Evolutionary conservation across 2,888 invertebrate species (phyloP), one percentile per base, ranked within the genome.

Genomic region (Hirtodrosophila alboralis): DNA sequence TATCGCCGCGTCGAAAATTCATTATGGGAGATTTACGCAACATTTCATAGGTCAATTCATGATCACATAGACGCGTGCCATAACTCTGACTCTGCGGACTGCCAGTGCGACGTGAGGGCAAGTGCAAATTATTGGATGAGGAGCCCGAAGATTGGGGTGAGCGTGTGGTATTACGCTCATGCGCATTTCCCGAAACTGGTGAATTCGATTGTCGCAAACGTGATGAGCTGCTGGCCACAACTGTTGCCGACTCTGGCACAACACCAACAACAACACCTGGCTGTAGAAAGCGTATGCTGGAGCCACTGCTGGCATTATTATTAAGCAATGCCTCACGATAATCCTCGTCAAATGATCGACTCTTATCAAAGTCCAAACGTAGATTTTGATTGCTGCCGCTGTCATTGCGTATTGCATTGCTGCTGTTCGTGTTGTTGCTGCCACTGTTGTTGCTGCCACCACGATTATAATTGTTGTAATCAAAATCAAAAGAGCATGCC

Each of bases 321-420:
- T 72, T 88, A 0, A 79, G 59, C 58, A 78, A 40, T 37, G 80
- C 79, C 58, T 89, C 90, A 28, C 89, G 84, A 54, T 89, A 90
- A 37, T 90, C 90, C 31, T 91, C 90, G 58, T 91, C 90, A 30
- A 91, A 90, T 8, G 90, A 91, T 14, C 89, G 89, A 53, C 89
- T 89, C 70, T 91, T 90, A 58, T 90, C 90, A 52, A 90, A 89
- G 47, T 90, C 90, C 43, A 89, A 44, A 10, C 89, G 87, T 43
- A 87, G 60, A 59, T 84, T 88, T 45, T 86, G 88, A 74, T 84
- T 87, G 58, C 72, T 84, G 33, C 63, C 79, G 18, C 78, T 79
- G 43, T 87, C 88, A 0, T 49, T 9, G 2, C 79, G 67, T 3
- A 64, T 1, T 1, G 14, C 23, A 12, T n/a, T 47, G 26, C 12